Base-by-base conservation (phyloP, 2,888 invertebrate genomes). In the Matsumyia berberina region DNA sequence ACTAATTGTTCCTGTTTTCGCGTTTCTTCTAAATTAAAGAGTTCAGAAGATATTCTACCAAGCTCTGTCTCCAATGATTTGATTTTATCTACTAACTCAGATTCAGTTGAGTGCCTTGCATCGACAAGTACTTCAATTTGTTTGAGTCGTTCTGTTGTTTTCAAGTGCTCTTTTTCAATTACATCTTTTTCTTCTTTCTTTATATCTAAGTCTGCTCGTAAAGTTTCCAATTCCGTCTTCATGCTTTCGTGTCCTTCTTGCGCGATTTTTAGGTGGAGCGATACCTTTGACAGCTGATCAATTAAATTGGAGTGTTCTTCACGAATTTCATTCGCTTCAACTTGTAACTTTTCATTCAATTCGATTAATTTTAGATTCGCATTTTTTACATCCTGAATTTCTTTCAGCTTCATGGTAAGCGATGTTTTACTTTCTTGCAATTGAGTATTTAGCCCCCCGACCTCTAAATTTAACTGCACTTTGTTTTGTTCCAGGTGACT, bases 381-480 rank as follows among this genome's bases (percentile, higher is more conserved):
- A 37, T 67, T 81, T 80, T 87, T 86, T 7, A 88, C 44, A 2
- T 51, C 37, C 9, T 86, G 24, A 37, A 87, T 60, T 35, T 86
- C 86, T 1, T 62, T 29, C 11, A 76, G 60, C 31, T 87, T 87
- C 17, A 80, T 69, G 55, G 37, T 79, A 7, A 85, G 78, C 5
- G 67, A 58, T 5, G 74, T 46, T 35, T 86, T 87, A 9, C 60
- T 24, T 76, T 87, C 80, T 12, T 86, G 74, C 3, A 90, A 73
- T 19, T 88, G 79, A 0, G 86, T 88, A 39, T 89, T 90, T 1
- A 90, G 87, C 0, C 86, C 88, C 8, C 89, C 89, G 29, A 90
- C 86, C 76, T 91, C 90, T 5, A 87, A 77, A 64, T 87, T 87
- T 7, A 91, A 79, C 19, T 86, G 81, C 4, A 88, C 87, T 69